Base-by-base conservation (phyloP, 2,888 invertebrate genomes). In the Agriopis marginaria region DNA sequence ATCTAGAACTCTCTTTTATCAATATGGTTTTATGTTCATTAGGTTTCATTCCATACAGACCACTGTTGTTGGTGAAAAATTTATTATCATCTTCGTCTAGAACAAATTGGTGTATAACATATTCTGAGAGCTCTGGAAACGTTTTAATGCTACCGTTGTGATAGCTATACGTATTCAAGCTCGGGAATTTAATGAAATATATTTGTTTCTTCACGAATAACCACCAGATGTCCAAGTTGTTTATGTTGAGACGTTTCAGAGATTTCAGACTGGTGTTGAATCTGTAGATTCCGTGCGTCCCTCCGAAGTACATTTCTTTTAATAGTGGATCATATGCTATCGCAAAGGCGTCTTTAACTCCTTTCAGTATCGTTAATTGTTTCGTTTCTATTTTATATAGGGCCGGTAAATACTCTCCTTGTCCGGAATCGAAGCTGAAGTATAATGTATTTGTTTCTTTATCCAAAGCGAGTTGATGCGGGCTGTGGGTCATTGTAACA, bases 171-270 rank as follows among this genome's bases (percentile, higher is more conserved):
- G 86, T 86, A 39, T 79, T 85, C 0, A 93, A 77, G 61, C 85
- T 89, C 0, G 93, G 93, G 62, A 93, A 93, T 60, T 87, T 88
- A 4, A 92, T 84, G 50, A 91, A 92, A 68, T 87, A 90, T 11
- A 92, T 81, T 5, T 79, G 63, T 0, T 85, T 81, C 49, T 87
- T 89, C 2, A 90, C 76, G 40, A 82, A 83, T 4, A 93, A 45
- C 92, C 92, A 92, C 92, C 93, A 93, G 10, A 93, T 81, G 59
- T 93, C 93, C 23, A 93, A 76, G 72, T 90, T 84, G 0, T 75
- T 79, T 1, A 87, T 72, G 4, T 85, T 84, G 0, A 92, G 75
- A 14, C 86, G 80, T 45, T 82, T 83, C 17, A 92, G 75, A 7
- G 67, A 79, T 66, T 85, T 90, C 0, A 67, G 49, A 0, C 6